A percentile compares a stretch with the other conserved stretches of the same genome.
These are phyloP conservation scores for Chrysemys picta DNA, from an alignment of 2,113 vertebrate species.

Conservation along the genomic window DNA sequence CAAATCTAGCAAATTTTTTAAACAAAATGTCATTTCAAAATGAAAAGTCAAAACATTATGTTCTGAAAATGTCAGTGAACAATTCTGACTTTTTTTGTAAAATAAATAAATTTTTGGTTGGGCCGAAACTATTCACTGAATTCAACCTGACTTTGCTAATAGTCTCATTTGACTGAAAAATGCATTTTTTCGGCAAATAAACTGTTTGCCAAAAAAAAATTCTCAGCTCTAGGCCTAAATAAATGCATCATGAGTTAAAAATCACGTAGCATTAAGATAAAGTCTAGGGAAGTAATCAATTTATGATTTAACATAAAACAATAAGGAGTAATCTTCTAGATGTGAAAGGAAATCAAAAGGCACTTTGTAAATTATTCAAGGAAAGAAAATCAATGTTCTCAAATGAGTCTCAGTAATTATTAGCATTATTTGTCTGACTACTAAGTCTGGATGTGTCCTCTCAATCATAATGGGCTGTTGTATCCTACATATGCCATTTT, in stretches of 20 bases:
- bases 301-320: constrained; percentile 30
- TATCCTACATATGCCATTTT: background rate
- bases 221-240: background rate
- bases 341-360: constrained; percentile 45
- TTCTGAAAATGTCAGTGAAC: background rate
- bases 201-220: background rate
- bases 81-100: background rate
- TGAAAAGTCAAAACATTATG: background rate
- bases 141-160: background rate
- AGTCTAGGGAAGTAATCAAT: background rate
- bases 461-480: background rate
- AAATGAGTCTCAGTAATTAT: background rate
- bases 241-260: constrained; percentile 29
- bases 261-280: background rate
- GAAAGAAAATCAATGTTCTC: constrained; percentile 19
- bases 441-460: background rate
- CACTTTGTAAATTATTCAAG: background rate
- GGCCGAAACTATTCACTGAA: background rate
- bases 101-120: background rate
- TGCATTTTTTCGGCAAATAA: background rate
- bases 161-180: background rate
- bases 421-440: background rate
- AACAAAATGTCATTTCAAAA: background rate
- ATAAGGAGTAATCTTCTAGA: constrained; percentile 5
- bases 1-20: background rate